phyloP scores from a whole-genome alignment of 2,113 vertebrate genomes.

The Scophthalmus maximus region DNA sequence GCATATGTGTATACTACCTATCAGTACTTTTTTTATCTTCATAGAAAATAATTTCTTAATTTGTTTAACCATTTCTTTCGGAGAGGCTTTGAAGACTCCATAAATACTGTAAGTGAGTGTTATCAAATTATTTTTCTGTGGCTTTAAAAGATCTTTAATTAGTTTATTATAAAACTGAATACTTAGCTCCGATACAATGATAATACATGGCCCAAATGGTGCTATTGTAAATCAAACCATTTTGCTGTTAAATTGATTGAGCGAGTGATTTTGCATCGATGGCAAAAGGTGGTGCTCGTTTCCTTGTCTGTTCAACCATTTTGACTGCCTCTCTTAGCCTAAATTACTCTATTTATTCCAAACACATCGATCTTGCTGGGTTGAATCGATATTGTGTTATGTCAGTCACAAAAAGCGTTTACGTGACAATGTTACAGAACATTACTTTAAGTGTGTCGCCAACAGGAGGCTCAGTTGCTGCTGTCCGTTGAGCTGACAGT shows the following conservation, averaged over 20 bases:
- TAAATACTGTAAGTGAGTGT: no score
- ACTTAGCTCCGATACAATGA: not conserved
- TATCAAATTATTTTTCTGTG: no score
- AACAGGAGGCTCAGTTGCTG: constrained; percentile 1
- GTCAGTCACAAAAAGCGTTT: constrained; percentile 29
- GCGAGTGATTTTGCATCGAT: not conserved
- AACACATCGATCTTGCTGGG: constrained; percentile 2
- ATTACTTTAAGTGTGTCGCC: constrained; percentile 3
- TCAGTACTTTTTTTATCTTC: no score
- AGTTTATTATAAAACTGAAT: no score
- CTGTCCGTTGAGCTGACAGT: constrained; percentile 14
- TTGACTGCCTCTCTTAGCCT: not conserved
- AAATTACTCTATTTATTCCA: not conserved
- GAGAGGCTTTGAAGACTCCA: no score
- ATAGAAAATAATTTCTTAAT: no score
- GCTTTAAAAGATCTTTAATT: no score
- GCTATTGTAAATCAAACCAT: not conserved
- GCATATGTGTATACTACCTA: no score
- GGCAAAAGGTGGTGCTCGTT: not conserved
- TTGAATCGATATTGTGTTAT: not conserved
- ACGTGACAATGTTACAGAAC: not conserved
- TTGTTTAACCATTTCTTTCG: no score
- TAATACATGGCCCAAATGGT: not conserved
- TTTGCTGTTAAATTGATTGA: not conserved
- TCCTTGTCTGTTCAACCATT: no score